These are phyloP conservation scores for Pilophorus perplexus DNA, from an alignment of 2,888 invertebrate species.

Conservation along the genomic window DNA sequence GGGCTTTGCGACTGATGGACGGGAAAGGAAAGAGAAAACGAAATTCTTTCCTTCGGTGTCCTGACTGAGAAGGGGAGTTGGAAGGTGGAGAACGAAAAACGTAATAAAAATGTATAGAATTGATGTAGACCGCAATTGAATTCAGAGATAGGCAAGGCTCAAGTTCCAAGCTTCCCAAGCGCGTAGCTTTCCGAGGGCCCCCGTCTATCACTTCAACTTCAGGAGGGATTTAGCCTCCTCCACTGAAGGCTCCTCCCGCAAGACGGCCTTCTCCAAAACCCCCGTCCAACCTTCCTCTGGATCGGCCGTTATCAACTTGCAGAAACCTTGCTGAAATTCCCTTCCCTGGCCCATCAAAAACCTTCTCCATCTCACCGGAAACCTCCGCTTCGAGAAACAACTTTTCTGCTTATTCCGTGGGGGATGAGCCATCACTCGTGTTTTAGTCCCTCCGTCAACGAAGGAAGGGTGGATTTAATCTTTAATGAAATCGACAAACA, in stretches of 20 bases:
- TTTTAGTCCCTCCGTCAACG: no score
- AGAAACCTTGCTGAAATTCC: no score
- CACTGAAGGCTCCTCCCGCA: neutral
- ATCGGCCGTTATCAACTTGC: neutral
- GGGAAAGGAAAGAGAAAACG: neutral
- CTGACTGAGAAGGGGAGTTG: no score
- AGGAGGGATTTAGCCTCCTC: neutral
- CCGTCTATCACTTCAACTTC: neutral
- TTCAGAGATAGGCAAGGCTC: neutral
- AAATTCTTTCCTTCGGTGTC: neutral
- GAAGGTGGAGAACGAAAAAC: neutral
- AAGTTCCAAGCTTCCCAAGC: neutral
- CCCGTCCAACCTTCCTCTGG: neutral
- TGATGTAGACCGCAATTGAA: neutral
- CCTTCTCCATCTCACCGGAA: no score
- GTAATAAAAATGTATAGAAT: neutral
- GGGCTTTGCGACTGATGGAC: neutral
- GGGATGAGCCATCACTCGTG: no score
- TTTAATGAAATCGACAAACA: no score
- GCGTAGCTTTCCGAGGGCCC: no score
- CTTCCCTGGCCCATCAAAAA: no score
- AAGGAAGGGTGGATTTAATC: no score
- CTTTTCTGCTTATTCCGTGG: no score
- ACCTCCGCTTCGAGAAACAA: no score
- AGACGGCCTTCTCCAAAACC: neutral